Conservation (phyloP, 2,113 vertebrate genomes). For the Empidonax alnorum region DNA sequence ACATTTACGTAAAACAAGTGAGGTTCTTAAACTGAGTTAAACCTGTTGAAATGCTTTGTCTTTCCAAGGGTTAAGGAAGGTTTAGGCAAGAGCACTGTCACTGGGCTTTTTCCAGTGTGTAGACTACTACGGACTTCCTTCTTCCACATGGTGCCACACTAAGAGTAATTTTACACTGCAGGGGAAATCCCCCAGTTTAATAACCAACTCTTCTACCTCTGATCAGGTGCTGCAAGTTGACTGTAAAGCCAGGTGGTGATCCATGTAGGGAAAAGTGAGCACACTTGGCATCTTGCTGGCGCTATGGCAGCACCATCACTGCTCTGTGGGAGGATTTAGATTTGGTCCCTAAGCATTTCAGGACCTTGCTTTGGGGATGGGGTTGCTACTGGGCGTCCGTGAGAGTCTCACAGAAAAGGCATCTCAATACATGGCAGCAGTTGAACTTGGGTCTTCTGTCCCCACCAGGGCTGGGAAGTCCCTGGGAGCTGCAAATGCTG, state of each 20-base stretch:
- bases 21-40: neutral
- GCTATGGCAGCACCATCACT: neutral
- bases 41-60: neutral
- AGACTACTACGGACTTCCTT: neutral
- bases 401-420: neutral
- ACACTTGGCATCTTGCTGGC: neutral
- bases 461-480: rapidly evolving
- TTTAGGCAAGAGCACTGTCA: neutral
- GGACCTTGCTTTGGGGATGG: neutral
- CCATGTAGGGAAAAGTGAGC: neutral
- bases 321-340: neutral
- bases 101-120: neutral
- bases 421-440: neutral
- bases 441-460: neutral
- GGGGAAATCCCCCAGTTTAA: neutral
- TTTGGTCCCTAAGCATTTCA: neutral
- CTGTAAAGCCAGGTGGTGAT: neutral
- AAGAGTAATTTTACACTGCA: neutral
- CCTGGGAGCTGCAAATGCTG: neutral
- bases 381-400: neutral
- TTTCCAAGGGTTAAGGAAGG: neutral
- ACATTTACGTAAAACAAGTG: neutral
- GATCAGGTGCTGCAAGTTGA: neutral
- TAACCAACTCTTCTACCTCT: neutral
- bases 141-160: neutral